Conservation (phyloP, 2,888 invertebrate genomes). For the Anodontia alba region DNA sequence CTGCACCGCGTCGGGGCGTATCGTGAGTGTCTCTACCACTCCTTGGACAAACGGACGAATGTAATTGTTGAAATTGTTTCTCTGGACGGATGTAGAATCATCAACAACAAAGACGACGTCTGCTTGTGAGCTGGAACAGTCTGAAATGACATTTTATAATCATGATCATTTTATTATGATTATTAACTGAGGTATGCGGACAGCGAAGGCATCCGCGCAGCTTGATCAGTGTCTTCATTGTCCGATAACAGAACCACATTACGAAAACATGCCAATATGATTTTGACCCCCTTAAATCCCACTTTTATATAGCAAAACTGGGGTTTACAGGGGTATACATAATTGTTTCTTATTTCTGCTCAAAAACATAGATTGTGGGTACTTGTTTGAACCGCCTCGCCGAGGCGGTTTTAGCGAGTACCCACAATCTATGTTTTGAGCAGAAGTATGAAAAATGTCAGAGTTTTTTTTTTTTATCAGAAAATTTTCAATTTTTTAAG, state of each 20-base stretch:
- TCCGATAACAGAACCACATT: not conserved
- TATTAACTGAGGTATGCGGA: not conserved
- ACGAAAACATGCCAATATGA: not conserved
- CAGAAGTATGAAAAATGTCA: no score
- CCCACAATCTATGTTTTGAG: no score
- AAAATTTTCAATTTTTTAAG: no score
- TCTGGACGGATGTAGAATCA: not conserved
- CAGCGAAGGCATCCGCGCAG: not conserved
- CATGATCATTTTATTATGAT: not conserved
- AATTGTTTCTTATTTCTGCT: no score
- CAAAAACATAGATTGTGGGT: no score
- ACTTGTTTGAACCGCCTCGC: no score
- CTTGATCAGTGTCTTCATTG: no score
- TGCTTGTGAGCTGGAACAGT: constrained; percentile 25
- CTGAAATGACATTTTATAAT: constrained; percentile 7
- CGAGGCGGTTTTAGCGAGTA: no score
- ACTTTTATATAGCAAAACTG: no score
- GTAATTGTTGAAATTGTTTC: not conserved
- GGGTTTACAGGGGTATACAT: no score
- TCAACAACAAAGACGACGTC: constrained; percentile 36
- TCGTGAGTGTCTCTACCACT: not conserved
- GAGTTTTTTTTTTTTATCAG: no score
- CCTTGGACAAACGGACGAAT: not conserved
- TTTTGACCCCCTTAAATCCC: not conserved
- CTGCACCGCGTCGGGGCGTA: not conserved